Base-by-base conservation (phyloP, 2,888 invertebrate species). In the Macaria liturata region DNA sequence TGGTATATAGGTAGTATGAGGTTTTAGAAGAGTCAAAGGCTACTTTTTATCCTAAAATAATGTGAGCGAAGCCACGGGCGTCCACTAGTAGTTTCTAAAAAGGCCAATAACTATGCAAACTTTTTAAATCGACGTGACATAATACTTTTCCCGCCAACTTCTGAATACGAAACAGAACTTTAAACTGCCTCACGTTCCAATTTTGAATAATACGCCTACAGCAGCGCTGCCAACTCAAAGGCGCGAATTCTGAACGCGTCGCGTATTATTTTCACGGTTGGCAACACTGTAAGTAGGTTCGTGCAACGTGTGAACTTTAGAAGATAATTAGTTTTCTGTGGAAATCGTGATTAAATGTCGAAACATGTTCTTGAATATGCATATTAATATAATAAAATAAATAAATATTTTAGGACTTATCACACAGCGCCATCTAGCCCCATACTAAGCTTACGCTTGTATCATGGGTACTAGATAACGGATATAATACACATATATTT, bases 201-300 rank as follows among this genome's bases (percentile, higher is more conserved):
- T 68, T 77, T 75, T 72, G 70, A 75, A 76, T 75, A 75, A 74
- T 55, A 55, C 70, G 64, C 58, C 62, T 53, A 70, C 68, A 46
- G 73, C 68, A 50, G 74, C 80, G 78, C 70, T 76, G 72, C 77
- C 77, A 80, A 77, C 75, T 86, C 87, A 88, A 88, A 88, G 84
- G 79, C 73, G 58, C 32, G 68, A 68, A 87, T 87, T 86, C 87
- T 66, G 59, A 69, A 55, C 81, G 76, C 84, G 85, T 80, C 83
- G 82, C 81, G 84, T 86, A 85, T 88, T 88, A 82, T 88, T 88
- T 86, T 88, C 80, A 87, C 84, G 88, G 76, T 75, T 83, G 87
- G 84, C 81, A 82, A 80, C 86, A 83, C 78, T 66, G 66, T 86
- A 86, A 86, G 82, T 78, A 84, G 84, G 82, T 81, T 79, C 81